phyloP scores from a whole-genome alignment of 2,888 invertebrate species.

The Bimastos eiseni region DNA sequence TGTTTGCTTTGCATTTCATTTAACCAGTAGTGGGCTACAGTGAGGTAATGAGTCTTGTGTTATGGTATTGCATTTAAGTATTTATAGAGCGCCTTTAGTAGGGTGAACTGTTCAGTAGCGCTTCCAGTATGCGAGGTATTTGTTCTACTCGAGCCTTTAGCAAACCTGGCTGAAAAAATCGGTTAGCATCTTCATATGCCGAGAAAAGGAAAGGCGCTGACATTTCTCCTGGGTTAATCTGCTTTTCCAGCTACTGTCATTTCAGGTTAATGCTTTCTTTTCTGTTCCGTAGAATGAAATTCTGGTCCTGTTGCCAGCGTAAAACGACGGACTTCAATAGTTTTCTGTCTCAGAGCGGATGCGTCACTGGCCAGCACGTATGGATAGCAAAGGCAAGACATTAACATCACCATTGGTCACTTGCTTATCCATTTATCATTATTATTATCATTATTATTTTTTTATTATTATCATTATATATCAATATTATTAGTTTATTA shows the following conservation, averaged over 20 bases:
- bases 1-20: not conserved
- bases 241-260: not conserved
- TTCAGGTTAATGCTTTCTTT: not conserved
- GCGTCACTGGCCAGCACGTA: conserved; percentile 79
- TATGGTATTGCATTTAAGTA: too few relatives aligned
- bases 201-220: not conserved
- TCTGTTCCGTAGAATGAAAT: conserved; percentile 74
- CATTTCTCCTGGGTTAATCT: not conserved
- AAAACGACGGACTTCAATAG: conserved; percentile 89
- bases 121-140: too few relatives aligned
- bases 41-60: not conserved
- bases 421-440: too few relatives aligned
- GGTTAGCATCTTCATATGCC: not conserved
- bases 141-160: too few relatives aligned
- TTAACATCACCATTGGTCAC: not conserved
- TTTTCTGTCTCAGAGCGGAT: conserved; percentile 90
- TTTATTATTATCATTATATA: too few relatives aligned
- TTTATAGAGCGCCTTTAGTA: too few relatives aligned
- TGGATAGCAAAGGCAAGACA: conserved; percentile 74
- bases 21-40: not conserved
- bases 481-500: too few relatives aligned
- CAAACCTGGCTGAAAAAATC: too few relatives aligned
- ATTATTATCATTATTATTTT: too few relatives aligned
- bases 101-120: too few relatives aligned
- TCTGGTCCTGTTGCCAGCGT: conserved; percentile 93